Percentiles rank a stretch among this genome's conserved stretches.
Conservation (phyloP, 2,888 invertebrate genomes). For the Rhingia rostrata region DNA sequence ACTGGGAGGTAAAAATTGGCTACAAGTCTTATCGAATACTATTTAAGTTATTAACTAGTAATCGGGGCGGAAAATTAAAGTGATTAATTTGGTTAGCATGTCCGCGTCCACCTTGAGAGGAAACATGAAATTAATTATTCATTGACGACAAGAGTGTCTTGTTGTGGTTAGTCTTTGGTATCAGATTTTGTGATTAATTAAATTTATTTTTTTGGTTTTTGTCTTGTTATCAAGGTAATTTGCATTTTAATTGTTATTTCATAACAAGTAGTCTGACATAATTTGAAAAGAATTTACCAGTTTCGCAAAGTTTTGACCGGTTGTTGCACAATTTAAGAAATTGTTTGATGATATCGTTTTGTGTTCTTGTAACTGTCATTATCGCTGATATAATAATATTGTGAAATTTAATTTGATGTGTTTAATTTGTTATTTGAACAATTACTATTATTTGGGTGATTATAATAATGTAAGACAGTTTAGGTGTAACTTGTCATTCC, state of each 20-base stretch:
- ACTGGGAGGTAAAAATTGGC: constrained; percentile 13
- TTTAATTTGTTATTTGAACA: too few relatives aligned
- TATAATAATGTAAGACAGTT: too few relatives aligned
- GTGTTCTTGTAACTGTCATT: too few relatives aligned
- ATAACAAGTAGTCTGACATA: constrained; percentile 15
- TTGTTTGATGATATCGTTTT: too few relatives aligned
- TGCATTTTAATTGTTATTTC: constrained; percentile 25
- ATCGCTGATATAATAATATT: too few relatives aligned
- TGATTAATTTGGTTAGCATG: constrained; percentile 29
- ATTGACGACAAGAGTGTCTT: constrained; percentile 26
- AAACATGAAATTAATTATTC: constrained; percentile 57
- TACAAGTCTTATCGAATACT: constrained; percentile 12
- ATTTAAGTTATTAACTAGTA: constrained; percentile 17
- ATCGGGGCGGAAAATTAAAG: constrained; percentile 4
- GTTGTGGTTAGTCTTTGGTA: constrained; percentile 16
- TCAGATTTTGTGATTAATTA: constrained; percentile 21
- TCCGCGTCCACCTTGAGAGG: constrained; percentile 36
- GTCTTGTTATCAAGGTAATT: constrained; percentile 5
- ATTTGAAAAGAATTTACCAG: neutral
- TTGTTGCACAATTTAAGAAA: neutral
- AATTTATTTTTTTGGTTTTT: neutral
- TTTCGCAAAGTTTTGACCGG: neutral
- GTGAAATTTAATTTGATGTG: too few relatives aligned
- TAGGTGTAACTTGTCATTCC: too few relatives aligned
- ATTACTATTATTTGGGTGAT: too few relatives aligned